Evolutionary conservation across 2,113 vertebrate genomes (phyloP).

Genomic region (Gracilinanus agilis): DNA sequence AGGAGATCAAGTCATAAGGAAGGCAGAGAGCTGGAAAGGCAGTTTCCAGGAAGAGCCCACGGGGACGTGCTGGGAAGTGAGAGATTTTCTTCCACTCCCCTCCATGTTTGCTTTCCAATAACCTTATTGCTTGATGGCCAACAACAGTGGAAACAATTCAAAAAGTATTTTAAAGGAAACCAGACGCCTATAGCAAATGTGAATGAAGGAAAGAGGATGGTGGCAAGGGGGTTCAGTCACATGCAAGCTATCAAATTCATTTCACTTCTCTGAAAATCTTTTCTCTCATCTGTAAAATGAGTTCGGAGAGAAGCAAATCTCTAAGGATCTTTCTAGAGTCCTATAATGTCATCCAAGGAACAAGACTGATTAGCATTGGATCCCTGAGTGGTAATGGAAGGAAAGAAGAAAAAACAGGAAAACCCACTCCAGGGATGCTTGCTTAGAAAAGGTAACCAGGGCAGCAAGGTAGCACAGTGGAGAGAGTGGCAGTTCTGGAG

Average conservation of each 20-base stretch:
- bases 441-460: neutral
- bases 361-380: neutral
- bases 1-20: neutral
- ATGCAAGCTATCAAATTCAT: neutral
- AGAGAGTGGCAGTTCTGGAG: no score
- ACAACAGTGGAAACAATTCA: neutral
- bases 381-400: neutral
- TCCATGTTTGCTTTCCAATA: conserved; percentile 22
- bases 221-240: neutral
- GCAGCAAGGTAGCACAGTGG: no score
- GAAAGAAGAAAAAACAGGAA: neutral
- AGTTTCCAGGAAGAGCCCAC: neutral
- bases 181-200: neutral
- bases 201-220: neutral
- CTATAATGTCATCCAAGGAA: neutral
- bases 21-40: neutral
- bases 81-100: neutral
- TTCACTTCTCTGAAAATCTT: neutral
- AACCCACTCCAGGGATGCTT: neutral
- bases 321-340: neutral
- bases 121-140: neutral
- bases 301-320: neutral
- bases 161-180: neutral
- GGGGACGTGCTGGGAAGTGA: neutral
- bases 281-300: neutral